Conservation (phyloP, 2,888 invertebrate species). For the Caenorhabditis sinica region DNA sequence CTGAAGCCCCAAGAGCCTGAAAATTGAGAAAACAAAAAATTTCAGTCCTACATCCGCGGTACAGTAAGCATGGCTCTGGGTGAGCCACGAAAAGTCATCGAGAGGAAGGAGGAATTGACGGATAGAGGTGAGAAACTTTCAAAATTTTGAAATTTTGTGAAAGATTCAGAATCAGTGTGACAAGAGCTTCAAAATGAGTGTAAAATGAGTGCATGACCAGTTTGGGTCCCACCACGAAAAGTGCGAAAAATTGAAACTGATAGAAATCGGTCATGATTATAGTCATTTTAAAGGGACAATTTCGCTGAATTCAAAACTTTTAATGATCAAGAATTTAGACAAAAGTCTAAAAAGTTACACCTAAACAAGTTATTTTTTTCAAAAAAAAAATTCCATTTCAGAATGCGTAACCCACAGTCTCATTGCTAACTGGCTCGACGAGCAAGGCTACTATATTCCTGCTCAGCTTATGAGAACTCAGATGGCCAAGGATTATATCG, state of each 20-base stretch:
- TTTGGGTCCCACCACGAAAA: conserved; percentile 8
- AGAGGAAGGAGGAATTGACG: not conserved
- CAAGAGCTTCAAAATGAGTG: not conserved
- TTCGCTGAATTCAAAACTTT: not conserved
- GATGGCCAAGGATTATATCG: conserved; percentile 18
- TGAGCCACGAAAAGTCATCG: not conserved
- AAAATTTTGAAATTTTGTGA: not conserved
- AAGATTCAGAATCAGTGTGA: not conserved
- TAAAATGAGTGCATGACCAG: not conserved
- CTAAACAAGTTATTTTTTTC: not conserved
- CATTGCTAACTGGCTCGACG: conserved; percentile 37
- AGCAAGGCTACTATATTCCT: conserved; percentile 36
- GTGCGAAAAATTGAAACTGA: not conserved
- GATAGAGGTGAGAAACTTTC: conserved; percentile 26
- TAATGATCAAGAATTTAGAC: not conserved
- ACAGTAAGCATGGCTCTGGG: conserved; percentile 24
- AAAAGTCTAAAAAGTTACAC: not conserved
- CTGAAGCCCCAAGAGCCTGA: too few species aligned
- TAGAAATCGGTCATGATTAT: not conserved
- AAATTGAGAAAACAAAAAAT: too few species aligned
- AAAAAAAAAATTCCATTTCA: not conserved
- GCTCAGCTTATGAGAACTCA: conserved; percentile 41
- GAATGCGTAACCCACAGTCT: conserved; percentile 45
- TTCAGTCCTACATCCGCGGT: conserved; percentile 29
- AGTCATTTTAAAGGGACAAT: not conserved